phyloP scores from a whole-genome alignment of 1,140 invertebrate species.

The Ericerus pela region DNA sequence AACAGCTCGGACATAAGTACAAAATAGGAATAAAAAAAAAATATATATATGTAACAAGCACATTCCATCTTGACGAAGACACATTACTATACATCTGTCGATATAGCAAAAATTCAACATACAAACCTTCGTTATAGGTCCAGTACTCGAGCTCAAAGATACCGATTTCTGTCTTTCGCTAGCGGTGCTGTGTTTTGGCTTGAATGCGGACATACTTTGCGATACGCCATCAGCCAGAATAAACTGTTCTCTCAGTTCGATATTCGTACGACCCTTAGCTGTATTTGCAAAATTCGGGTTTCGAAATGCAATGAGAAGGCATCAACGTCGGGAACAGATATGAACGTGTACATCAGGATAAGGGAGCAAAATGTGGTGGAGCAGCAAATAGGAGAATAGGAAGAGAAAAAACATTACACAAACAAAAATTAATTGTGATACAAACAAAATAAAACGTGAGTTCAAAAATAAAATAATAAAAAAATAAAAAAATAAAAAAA shows the following conservation, averaged over 20 bases:
- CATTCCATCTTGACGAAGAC: no score
- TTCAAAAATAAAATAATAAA: conserved; percentile 12
- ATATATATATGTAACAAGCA: no score
- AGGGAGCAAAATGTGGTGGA: no score
- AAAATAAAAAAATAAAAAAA: conserved; percentile 30
- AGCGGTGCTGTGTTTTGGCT: conserved; percentile 68
- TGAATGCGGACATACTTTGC: conserved; percentile 93
- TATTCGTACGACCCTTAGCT: conserved; percentile 99
- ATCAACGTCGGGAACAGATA: no score
- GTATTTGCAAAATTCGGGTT: no score
- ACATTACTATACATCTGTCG: no score
- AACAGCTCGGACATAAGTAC: no score
- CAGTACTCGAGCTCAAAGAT: conserved; percentile 45
- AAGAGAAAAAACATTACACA: conserved; percentile 5
- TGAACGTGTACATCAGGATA: no score
- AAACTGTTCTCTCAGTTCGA: conserved; percentile 96
- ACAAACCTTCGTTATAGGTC: conserved; percentile 82
- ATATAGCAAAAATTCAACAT: no score
- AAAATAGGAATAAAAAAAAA: no score
- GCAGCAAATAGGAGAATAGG: conserved; percentile 4
- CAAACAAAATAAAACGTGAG: conserved; percentile 6
- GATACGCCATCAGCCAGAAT: conserved; percentile 93
- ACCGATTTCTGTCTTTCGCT: conserved; percentile 49
- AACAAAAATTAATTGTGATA: conserved; percentile 5
- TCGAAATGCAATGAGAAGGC: no score